Conservation (phyloP, 2,888 invertebrate genomes). For the Athripsodes cinereus region DNA sequence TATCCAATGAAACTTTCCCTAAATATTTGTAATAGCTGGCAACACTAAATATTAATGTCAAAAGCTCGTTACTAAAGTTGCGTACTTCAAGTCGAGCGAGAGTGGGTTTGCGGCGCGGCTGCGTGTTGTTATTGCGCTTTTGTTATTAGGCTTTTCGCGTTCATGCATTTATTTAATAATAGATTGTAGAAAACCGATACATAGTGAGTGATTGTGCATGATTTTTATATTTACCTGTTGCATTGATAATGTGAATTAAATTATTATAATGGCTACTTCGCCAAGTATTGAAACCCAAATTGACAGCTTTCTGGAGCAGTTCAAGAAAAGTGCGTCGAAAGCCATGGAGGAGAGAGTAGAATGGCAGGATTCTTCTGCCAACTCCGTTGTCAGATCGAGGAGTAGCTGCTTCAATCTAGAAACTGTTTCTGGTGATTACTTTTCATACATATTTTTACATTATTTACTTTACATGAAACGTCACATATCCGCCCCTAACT, state of each 20-base stretch:
- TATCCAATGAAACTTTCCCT: too few relatives aligned
- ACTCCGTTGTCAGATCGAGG: slow-evolving; percentile 44
- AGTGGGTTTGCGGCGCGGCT: slow-evolving; percentile 8
- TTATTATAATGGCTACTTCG: slow-evolving; percentile 52
- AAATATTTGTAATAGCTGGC: not conserved
- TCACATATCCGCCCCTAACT: not conserved
- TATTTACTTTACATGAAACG: not conserved
- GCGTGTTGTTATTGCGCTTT: not conserved
- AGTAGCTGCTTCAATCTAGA: slow-evolving; percentile 49
- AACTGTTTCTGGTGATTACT: slow-evolving; percentile 37
- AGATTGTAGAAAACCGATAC: too few relatives aligned
- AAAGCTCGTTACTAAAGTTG: slow-evolving; percentile 2
- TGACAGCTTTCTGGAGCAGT: slow-evolving; percentile 78
- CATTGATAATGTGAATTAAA: slow-evolving; percentile 7
- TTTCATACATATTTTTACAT: slow-evolving; percentile 11
- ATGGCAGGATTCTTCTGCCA: slow-evolving; percentile 47
- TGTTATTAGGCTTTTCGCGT: not conserved
- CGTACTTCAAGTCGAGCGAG: slow-evolving; percentile 10
- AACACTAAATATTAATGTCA: slow-evolving; percentile 12
- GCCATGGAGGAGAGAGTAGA: slow-evolving; percentile 62
- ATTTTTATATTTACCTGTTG: slow-evolving; percentile 6
- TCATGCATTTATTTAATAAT: too few relatives aligned
- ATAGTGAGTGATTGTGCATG: not conserved
- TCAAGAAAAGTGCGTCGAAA: slow-evolving; percentile 71
- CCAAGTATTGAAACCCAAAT: slow-evolving; percentile 75